Conservation (phyloP, 1,140 invertebrate genomes). For the Radopholus similis region DNA sequence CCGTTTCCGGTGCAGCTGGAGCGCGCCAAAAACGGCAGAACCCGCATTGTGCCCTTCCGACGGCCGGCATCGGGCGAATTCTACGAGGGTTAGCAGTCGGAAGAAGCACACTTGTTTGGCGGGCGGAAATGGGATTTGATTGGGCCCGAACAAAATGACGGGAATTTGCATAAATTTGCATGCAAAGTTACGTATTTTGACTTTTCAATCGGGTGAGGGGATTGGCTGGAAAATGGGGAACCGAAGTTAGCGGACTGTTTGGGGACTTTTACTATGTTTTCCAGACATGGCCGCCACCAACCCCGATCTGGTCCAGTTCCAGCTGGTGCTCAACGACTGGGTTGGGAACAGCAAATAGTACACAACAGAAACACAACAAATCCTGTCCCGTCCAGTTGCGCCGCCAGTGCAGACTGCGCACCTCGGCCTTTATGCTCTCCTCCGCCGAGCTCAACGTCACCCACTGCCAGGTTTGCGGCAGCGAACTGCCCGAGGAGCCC, state of each 20-base stretch:
- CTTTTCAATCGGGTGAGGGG: too few species aligned
- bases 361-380: neutral
- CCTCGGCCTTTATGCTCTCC: slow-evolving; percentile 36
- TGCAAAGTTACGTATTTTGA: too few species aligned
- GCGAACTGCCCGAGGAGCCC: slow-evolving; percentile 1
- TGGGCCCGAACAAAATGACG: too few species aligned
- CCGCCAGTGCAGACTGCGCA: slow-evolving; percentile 27
- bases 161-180: too few species aligned
- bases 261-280: too few species aligned
- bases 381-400: slow-evolving; percentile 33
- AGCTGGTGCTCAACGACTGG: slow-evolving; percentile 44
- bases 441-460: slow-evolving; percentile 32
- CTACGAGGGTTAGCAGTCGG: slow-evolving; percentile 3
- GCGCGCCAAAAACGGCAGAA: neutral
- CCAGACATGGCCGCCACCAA: slow-evolving; percentile 36
- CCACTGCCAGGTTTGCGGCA: slow-evolving; percentile 29
- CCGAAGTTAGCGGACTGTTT: too few species aligned
- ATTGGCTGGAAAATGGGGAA: too few species aligned
- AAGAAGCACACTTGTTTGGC: too few species aligned
- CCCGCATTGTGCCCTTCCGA: neutral
- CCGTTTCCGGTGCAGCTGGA: slow-evolving; percentile 7
- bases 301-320: slow-evolving; percentile 43
- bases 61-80: slow-evolving; percentile 9
- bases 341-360: slow-evolving; percentile 21
- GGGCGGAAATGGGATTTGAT: too few species aligned